These are phyloP conservation scores for Hydrozoanthus tunicans DNA, from an alignment of 64 coral and sea anemone species.

Conservation along the genomic window DNA sequence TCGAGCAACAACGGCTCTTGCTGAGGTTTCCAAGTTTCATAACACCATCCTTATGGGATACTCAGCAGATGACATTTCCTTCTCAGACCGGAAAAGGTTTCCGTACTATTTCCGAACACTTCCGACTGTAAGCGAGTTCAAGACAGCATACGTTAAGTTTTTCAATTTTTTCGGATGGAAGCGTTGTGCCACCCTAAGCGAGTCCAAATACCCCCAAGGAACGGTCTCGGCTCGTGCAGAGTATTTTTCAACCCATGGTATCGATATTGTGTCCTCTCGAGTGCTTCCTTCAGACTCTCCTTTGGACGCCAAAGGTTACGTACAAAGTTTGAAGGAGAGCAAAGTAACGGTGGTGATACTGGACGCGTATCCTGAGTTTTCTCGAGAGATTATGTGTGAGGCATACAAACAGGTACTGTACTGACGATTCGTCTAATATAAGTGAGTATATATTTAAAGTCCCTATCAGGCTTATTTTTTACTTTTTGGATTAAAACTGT, in stretches of 20 bases:
- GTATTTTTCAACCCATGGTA: constrained; percentile 56
- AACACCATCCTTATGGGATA: constrained; percentile 83
- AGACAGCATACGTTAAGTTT: constrained; percentile 60
- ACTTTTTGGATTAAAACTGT: no score
- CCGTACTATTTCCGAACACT: constrained; percentile 81
- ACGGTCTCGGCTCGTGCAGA: constrained; percentile 68
- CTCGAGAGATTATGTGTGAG: constrained; percentile 68
- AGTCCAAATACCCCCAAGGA: constrained; percentile 66
- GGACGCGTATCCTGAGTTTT: constrained; percentile 72
- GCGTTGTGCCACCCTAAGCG: constrained; percentile 65
- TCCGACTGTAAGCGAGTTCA: constrained; percentile 83
- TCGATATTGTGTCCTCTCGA: constrained; percentile 71
- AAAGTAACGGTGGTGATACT: constrained; percentile 62
- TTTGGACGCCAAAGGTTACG: constrained; percentile 55
- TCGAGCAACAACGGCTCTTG: constrained; percentile 68
- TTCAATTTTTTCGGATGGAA: constrained; percentile 65
- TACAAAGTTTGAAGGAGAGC: constrained; percentile 62
- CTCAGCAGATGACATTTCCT: constrained; percentile 72
- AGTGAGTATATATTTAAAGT: not conserved
- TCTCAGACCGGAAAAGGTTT: constrained; percentile 72
- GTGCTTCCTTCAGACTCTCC: constrained; percentile 61
- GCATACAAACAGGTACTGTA: constrained; percentile 64
- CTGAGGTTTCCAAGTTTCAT: constrained; percentile 64
- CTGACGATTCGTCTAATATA: no score
- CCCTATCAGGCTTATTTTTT: no score